Base-by-base conservation (phyloP, 2,797 vertebrate species). In the Ceyx erithaca region DNA sequence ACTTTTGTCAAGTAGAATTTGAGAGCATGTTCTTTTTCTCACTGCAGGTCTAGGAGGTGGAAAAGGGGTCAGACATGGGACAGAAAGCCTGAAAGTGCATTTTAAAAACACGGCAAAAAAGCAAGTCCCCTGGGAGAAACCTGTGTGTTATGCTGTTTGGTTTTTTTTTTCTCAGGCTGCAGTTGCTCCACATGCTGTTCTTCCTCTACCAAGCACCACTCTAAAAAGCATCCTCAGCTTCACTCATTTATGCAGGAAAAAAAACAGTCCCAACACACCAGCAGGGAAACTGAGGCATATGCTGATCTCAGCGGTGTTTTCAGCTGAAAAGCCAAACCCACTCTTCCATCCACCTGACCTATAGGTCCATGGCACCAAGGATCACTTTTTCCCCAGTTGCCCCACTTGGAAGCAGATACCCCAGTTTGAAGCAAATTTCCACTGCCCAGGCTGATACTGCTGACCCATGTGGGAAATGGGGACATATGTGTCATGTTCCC, bases 371-470 rank as follows among this genome's bases (percentile, higher is more conserved):
- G 20, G 41, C n/a, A 35, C 14, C 0, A 0, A 66, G 69, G 69
- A 57, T 64, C 81, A 1, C 19, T 59, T 80, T 48, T 13, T 49
- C 12, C 26, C n/a, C 35, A 37, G n/a, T 49, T 45, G 18, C 43
- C 43, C 18, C 43, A 45, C 37, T 37, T 13, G 37, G 37, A 37
- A 37, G 19, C 22, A 64, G 14, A 33, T 6, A 2, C 35, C 48
- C 59, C 45, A 16, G 22, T 16, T 30, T 49, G 40, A 93, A 77
- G 18, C 23, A 85, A 80, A 87, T 45, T 12, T 49, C 30, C 4
- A 0, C 14, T 25, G 31, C 41, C 45, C 52, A 30, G 21, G 28
- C 20, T 18, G 51, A 17, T 52, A 26, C 7, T 1, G 0, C 2
- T 31, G 43, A 2, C 17, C 23, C 31, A 3, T 2, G 5, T 1